phyloP scores from a whole-genome alignment of 2,113 vertebrate species.

The Siniperca chuatsi region DNA sequence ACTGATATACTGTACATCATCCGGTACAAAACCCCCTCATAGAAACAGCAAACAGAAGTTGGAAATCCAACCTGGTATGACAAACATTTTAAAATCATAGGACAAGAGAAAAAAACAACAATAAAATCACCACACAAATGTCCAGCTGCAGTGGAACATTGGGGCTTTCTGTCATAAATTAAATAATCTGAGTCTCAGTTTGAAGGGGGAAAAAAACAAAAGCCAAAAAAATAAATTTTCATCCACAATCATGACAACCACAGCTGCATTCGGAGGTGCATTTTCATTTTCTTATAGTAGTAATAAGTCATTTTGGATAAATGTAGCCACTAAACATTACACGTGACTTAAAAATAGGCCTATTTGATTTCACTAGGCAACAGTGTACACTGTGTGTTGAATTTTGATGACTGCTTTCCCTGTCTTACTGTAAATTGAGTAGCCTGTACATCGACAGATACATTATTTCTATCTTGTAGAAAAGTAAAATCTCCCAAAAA shows the following conservation, averaged over 20 bases:
- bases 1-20: conserved; percentile 50
- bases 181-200: not conserved
- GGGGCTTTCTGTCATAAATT: not conserved
- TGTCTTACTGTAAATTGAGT: not conserved
- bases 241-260: not conserved
- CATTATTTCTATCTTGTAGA: not conserved
- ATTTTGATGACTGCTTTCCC: not conserved
- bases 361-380: conserved; percentile 1
- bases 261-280: conserved; percentile 32
- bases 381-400: not conserved
- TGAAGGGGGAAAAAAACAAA: not conserved
- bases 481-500: conserved; percentile 15
- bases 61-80: conserved; percentile 19
- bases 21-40: conserved; percentile 10
- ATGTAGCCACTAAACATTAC: not conserved
- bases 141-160: conserved; percentile 15
- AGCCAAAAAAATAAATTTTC: not conserved
- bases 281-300: not conserved
- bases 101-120: not conserved
- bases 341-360: not conserved
- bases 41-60: conserved; percentile 23
- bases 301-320: conserved; percentile 18
- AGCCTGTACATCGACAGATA: not conserved
- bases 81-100: conserved; percentile 27
- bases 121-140: conserved; percentile 20